These are phyloP conservation scores for Todus mexicanus DNA, from an alignment of 2,797 vertebrate genomes.

Conservation along the genomic window DNA sequence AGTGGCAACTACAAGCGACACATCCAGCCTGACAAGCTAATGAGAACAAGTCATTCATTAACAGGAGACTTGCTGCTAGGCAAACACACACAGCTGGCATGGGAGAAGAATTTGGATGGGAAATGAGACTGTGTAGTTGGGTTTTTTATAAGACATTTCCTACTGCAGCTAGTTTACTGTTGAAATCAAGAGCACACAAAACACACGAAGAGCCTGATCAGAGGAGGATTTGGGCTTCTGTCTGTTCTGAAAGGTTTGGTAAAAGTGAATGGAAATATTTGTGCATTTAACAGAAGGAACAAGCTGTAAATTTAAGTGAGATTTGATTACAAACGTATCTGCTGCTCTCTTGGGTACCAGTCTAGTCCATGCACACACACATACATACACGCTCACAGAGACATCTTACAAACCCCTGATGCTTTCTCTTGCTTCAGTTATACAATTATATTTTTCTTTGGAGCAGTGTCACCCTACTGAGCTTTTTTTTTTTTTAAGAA, in stretches of 20 bases:
- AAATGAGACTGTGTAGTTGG: conserved; percentile 12
- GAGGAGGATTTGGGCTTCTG: not conserved
- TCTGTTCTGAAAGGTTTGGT: conserved; percentile 25
- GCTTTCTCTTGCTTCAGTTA: not conserved
- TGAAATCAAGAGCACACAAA: conserved; percentile 52
- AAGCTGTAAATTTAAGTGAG: conserved; percentile 11
- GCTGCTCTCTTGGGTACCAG: not conserved
- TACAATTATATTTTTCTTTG: not conserved
- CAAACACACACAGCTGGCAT: conserved; percentile 57
- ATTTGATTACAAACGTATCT: not conserved
- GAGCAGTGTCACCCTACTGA: not conserved
- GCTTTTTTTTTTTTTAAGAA: not conserved
- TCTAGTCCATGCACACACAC: not conserved
- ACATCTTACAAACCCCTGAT: not conserved
- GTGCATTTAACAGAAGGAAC: conserved; percentile 27
- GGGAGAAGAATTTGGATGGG: conserved; percentile 54
- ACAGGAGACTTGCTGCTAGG: conserved; percentile 60
- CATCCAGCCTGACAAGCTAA: conserved; percentile 39
- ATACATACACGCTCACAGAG: not conserved
- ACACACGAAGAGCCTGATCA: conserved; percentile 16
- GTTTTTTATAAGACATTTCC: conserved; percentile 28
- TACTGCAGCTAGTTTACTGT: conserved; percentile 48
- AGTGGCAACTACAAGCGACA: conserved; percentile 1
- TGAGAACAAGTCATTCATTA: conserved; percentile 63
- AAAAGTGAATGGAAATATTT: conserved; percentile 11